A percentile compares a stretch with the other conserved stretches of the same genome.
These are phyloP conservation scores for Luffia ferchaultella DNA, from an alignment of 2,888 invertebrate species.

Conservation along the genomic window DNA sequence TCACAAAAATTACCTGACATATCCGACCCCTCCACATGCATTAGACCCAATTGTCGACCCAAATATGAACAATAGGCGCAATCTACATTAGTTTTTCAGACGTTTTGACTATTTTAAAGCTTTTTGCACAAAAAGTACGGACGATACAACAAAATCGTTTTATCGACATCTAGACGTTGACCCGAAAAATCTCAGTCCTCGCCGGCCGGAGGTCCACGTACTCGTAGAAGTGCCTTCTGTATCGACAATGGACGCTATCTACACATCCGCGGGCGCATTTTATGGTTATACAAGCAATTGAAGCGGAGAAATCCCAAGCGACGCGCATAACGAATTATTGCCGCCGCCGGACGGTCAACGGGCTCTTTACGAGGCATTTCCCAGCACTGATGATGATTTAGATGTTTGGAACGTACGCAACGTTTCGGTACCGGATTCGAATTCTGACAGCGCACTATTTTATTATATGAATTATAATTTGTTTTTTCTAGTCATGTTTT, in stretches of 20 bases:
- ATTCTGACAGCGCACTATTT: not conserved
- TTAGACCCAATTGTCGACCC: too few relatives aligned
- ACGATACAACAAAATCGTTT: too few relatives aligned
- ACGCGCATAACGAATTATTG: constrained; percentile 36
- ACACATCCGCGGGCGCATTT: constrained; percentile 14
- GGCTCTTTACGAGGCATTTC: constrained; percentile 52
- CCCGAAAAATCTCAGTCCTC: too few relatives aligned
- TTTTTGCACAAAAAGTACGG: too few relatives aligned
- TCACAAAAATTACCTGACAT: too few relatives aligned
- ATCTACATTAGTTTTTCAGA: too few relatives aligned
- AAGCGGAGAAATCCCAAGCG: constrained; percentile 23
- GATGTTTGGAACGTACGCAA: constrained; percentile 23
- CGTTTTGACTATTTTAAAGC: too few relatives aligned
- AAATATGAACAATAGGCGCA: too few relatives aligned
- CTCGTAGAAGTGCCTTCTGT: not conserved
- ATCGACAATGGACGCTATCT: not conserved
- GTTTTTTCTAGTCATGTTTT: not conserved
- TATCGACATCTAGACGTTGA: too few relatives aligned
- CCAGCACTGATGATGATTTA: constrained; percentile 61
- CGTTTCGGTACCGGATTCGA: not conserved
- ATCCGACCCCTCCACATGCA: too few relatives aligned
- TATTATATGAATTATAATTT: not conserved
- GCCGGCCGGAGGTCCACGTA: not conserved
- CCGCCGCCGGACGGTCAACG: constrained; percentile 40
- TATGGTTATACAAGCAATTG: constrained; percentile 18